A percentile compares a stretch with the other conserved stretches of the same genome.
Conservation (phyloP, 2,797 vertebrate species). For the Dicrostonyx torquatus region DNA sequence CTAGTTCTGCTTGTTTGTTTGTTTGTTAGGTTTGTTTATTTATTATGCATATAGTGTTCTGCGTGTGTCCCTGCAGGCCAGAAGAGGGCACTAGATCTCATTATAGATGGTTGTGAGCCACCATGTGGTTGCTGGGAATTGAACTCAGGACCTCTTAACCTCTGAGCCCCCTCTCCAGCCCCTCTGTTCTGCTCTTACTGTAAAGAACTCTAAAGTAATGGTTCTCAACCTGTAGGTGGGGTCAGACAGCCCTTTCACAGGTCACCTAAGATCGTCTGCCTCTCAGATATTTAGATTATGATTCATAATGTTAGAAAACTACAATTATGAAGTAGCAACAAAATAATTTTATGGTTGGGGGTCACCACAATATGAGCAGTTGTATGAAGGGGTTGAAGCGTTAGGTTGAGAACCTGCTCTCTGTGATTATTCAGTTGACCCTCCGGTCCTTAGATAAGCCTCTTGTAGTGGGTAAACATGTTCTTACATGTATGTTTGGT, state of each 20-base stretch:
- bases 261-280: not conserved
- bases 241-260: not conserved
- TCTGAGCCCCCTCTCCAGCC: too few relatives aligned
- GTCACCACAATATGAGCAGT: not conserved
- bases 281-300: not conserved
- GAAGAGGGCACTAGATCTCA: too few relatives aligned
- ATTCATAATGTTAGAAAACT: not conserved
- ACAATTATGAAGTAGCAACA: not conserved
- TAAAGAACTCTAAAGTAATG: not conserved
- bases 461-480: not conserved
- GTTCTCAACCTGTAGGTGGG: not conserved
- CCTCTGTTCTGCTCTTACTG: not conserved
- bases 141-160: too few relatives aligned
- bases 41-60: too few relatives aligned
- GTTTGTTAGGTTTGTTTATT: too few relatives aligned
- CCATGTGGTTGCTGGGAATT: too few relatives aligned
- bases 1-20: not conserved
- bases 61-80: too few relatives aligned
- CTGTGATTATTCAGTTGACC: not conserved
- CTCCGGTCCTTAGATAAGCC: not conserved
- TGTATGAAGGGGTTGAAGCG: not conserved
- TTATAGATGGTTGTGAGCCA: too few relatives aligned
- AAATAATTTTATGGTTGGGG: not conserved
- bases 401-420: not conserved
- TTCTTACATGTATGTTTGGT: not conserved